Evolutionary conservation across 2,888 invertebrate species (phyloP).

Genomic region (Megaustenia siamemsis): DNA sequence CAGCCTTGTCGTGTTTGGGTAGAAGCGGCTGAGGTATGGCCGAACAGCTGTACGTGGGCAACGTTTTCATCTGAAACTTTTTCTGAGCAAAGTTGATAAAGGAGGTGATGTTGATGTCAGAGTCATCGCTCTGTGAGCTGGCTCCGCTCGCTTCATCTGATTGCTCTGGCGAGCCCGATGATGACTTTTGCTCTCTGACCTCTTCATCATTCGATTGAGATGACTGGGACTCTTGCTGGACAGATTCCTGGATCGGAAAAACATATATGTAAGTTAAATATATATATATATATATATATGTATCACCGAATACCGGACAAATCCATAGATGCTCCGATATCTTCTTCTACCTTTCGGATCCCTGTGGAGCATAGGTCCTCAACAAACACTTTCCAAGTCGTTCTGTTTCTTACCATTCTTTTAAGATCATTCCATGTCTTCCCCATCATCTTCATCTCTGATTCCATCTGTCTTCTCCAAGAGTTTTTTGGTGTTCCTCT

Average conservation of each 20-base stretch:
- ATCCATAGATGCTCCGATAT: no score
- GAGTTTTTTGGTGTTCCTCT: no score
- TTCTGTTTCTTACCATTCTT: no score
- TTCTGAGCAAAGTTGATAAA: slow-evolving; percentile 70
- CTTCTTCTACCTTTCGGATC: no score
- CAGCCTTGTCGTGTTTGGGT: slow-evolving; percentile 66
- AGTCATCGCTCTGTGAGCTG: slow-evolving; percentile 49
- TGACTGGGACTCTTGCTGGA: not conserved
- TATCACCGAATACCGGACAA: no score
- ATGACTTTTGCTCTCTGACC: not conserved
- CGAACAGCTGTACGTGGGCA: slow-evolving; percentile 68
- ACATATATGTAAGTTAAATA: not conserved
- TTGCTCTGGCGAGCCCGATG: slow-evolving; percentile 23
- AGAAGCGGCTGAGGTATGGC: slow-evolving; percentile 67
- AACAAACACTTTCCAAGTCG: no score
- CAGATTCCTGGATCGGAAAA: not conserved
- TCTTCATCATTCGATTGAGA: not conserved
- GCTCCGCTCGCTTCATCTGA: slow-evolving; percentile 31
- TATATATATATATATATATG: no score
- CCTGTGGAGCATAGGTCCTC: no score
- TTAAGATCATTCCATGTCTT: no score
- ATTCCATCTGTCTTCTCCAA: no score
- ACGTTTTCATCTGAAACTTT: slow-evolving; percentile 65
- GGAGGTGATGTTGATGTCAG: slow-evolving; percentile 58
- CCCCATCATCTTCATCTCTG: no score